Evolutionary conservation across 2,888 invertebrate genomes (phyloP).

Genomic region (Agrenia bidenticulata): DNA sequence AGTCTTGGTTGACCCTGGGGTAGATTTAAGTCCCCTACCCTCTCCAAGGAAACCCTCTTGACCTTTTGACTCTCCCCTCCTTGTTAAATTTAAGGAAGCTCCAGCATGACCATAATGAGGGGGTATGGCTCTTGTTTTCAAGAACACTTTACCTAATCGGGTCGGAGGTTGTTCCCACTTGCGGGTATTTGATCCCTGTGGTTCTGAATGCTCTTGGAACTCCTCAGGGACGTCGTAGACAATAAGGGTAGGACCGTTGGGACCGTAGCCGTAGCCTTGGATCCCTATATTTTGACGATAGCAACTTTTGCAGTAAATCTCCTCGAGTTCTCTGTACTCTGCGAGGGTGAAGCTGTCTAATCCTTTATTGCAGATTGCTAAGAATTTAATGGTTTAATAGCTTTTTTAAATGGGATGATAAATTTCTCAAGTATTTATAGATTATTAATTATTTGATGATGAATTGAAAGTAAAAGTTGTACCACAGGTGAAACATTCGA

Average conservation of each 20-base stretch:
- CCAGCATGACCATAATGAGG: constrained; percentile 4
- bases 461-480: too few relatives aligned
- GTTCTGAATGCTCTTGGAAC: neutral
- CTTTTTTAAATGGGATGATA: too few relatives aligned
- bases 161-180: constrained; percentile 4
- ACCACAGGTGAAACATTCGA: constrained; percentile 45
- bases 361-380: constrained; percentile 36
- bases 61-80: too few relatives aligned
- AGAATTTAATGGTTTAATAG: neutral
- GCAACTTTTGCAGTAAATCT: constrained; percentile 40
- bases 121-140: neutral
- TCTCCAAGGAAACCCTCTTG: too few relatives aligned
- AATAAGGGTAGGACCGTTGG: constrained; percentile 19
- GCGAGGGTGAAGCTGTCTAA: constrained; percentile 32
- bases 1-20: too few relatives aligned
- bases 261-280: constrained; percentile 42
- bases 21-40: too few relatives aligned
- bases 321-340: constrained; percentile 32
- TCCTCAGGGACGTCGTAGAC: constrained; percentile 3
- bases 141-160: neutral
- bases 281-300: constrained; percentile 30
- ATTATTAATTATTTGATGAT: too few relatives aligned
- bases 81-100: neutral
- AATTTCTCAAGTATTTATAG: too few relatives aligned
- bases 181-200: neutral